These are phyloP conservation scores for Macrotis lagotis DNA, from an alignment of 2,113 vertebrate genomes.

Conservation along the genomic window DNA sequence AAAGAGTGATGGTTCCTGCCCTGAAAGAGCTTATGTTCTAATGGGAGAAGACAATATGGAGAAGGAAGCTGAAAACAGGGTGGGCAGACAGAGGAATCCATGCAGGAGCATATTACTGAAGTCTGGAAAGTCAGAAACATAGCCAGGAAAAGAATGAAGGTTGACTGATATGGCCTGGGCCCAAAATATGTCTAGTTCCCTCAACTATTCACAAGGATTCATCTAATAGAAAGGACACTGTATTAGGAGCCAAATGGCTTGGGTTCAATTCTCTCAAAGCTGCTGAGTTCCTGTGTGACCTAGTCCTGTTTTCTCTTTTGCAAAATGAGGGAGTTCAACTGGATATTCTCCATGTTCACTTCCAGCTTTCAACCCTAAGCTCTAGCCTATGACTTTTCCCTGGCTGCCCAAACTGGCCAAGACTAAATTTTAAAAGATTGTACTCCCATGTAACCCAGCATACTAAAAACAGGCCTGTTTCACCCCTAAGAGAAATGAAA, in stretches of 20 bases:
- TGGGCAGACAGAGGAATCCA: neutral
- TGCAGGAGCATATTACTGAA: neutral
- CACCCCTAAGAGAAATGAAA: neutral
- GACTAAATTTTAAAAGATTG: neutral
- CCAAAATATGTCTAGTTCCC: neutral
- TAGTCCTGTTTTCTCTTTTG: neutral
- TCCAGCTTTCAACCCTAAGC: neutral
- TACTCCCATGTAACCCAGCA: neutral
- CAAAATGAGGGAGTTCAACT: neutral
- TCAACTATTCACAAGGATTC: neutral
- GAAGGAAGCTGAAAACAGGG: neutral
- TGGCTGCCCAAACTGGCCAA: neutral
- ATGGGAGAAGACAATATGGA: neutral
- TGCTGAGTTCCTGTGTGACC: neutral
- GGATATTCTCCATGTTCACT: neutral
- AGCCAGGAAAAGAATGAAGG: neutral
- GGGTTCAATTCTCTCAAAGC: neutral
- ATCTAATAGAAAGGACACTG: neutral
- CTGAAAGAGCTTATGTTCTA: neutral
- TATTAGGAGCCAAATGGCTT: neutral
- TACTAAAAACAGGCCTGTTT: neutral
- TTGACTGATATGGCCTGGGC: neutral
- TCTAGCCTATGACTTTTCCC: neutral
- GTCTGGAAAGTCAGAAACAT: neutral
- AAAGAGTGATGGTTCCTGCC: neutral